phyloP scores from a whole-genome alignment of 2,797 vertebrate species.

The Onychomys leucogaster region DNA sequence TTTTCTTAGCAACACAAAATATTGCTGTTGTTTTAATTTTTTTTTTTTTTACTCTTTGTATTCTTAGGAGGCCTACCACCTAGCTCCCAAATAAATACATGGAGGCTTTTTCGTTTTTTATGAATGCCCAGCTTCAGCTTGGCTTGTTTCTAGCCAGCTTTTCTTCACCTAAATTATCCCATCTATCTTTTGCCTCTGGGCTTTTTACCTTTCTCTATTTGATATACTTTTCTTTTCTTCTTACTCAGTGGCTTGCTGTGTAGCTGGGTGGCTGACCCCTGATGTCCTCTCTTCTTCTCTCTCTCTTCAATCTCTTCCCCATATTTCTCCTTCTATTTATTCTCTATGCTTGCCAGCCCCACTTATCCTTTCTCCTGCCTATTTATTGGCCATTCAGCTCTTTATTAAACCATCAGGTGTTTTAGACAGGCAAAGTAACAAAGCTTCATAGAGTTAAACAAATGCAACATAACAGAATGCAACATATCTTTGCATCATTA shows the following conservation, averaged over 20 bases:
- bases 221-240: not conserved
- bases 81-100: not conserved
- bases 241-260: not conserved
- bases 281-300: not conserved
- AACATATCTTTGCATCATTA: not conserved
- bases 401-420: not conserved
- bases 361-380: not conserved
- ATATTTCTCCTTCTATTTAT: not conserved
- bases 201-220: not conserved
- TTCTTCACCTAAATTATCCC: too few relatives aligned
- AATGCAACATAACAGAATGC: not conserved
- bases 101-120: not conserved
- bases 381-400: not conserved
- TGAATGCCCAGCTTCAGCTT: too few relatives aligned
- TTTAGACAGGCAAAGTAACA: not conserved
- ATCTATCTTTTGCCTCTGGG: not conserved
- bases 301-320: not conserved
- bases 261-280: not conserved
- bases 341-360: not conserved
- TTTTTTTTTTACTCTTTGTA: not conserved
- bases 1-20: not conserved
- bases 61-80: not conserved
- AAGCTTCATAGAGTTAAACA: not conserved
- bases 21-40: not conserved
- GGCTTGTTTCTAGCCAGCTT: too few relatives aligned